phyloP scores from a whole-genome alignment of 2,797 vertebrate species.

The Sebastiscus tertius region DNA sequence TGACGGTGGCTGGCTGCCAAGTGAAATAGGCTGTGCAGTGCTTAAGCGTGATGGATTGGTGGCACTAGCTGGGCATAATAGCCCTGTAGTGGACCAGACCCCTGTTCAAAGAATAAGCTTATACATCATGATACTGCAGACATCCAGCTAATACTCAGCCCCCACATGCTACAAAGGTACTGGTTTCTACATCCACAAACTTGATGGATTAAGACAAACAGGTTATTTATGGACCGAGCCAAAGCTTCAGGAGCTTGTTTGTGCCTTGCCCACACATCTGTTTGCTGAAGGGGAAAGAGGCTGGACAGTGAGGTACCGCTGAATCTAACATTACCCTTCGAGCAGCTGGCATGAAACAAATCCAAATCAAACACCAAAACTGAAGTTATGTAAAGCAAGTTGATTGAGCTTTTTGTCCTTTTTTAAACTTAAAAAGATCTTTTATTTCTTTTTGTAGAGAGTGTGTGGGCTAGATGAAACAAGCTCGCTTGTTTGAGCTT shows the following conservation, averaged over 20 bases:
- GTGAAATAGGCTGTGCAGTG: constrained; percentile 67
- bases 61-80: constrained; percentile 72
- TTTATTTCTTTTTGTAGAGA: constrained; percentile 20
- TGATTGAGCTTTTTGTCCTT: constrained; percentile 37
- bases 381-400: constrained; percentile 60
- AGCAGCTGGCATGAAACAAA: constrained; percentile 56
- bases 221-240: constrained; percentile 75
- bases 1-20: constrained; percentile 59
- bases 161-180: constrained; percentile 55
- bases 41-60: constrained; percentile 76
- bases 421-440: constrained; percentile 33
- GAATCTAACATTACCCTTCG: constrained; percentile 49
- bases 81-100: constrained; percentile 67
- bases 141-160: constrained; percentile 53
- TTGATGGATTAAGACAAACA: constrained; percentile 80
- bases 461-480: constrained; percentile 59
- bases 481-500: constrained; percentile 42
- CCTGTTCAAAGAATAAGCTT: constrained; percentile 70
- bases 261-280: constrained; percentile 73
- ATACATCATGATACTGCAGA: constrained; percentile 77
- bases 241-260: constrained; percentile 65
- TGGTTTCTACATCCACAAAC: constrained; percentile 63
- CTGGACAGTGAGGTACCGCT: constrained; percentile 60
- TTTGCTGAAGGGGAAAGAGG: constrained; percentile 65
- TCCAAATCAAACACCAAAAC: constrained; percentile 54